A percentile compares a stretch with the other conserved stretches of the same genome.
Conservation (phyloP, 2,113 vertebrate genomes). For the Cottus gobio region DNA sequence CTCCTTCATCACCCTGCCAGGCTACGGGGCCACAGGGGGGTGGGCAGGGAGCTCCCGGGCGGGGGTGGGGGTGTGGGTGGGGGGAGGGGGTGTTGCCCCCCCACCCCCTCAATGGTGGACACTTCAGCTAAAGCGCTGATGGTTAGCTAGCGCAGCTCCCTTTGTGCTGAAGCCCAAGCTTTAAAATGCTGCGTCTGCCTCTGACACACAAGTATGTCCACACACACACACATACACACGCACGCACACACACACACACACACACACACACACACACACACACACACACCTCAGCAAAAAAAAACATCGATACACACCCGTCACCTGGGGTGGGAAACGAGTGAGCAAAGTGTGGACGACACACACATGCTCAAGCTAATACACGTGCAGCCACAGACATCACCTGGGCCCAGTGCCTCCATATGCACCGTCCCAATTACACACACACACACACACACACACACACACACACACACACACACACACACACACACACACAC, state of each 20-base stretch:
- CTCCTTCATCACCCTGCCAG: conserved; percentile 64
- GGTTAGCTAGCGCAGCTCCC: conserved; percentile 72
- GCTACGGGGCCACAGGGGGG: conserved; percentile 40
- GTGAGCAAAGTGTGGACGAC: neutral
- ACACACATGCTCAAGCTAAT: conserved; percentile 9
- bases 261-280: conserved; percentile 23
- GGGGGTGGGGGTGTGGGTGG: conserved; percentile 17
- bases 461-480: conserved; percentile 38
- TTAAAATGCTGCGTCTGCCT: conserved; percentile 83
- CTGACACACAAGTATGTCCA: conserved; percentile 46
- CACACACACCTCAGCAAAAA: conserved; percentile 65
- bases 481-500: conserved; percentile 37
- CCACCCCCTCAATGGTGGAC: conserved; percentile 32
- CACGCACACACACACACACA: conserved; percentile 34
- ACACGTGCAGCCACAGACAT: conserved; percentile 47
- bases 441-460: conserved; percentile 50
- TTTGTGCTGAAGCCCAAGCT: conserved; percentile 80
- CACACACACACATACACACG: conserved; percentile 23
- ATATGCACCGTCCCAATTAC: conserved; percentile 25
- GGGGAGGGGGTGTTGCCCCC: no score
- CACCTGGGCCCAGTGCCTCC: conserved; percentile 56
- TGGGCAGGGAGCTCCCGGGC: conserved; percentile 17
- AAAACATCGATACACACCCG: conserved; percentile 51
- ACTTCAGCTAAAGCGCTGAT: conserved; percentile 81
- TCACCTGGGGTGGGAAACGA: conserved; percentile 56